Percentiles rank a stretch among this genome's conserved stretches.
phyloP scores from a whole-genome alignment of 2,888 invertebrate genomes.

The Andrena camellia region DNA sequence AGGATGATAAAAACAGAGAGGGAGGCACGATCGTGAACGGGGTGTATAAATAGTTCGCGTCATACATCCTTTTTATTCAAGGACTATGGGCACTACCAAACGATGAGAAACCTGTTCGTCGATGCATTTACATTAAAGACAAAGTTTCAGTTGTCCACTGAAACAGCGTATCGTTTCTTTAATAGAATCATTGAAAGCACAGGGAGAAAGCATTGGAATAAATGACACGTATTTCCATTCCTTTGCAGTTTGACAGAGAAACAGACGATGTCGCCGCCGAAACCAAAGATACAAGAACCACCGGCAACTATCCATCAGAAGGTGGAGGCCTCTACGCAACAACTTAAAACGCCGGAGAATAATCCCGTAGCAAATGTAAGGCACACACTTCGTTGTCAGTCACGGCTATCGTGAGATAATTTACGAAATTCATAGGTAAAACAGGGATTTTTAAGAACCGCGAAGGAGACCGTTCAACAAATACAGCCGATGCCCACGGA shows the following conservation, averaged over 20 bases:
- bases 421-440: conserved; percentile 46
- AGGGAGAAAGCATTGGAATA: background rate
- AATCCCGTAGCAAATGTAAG: conserved; percentile 39
- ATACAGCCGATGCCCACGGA: conserved; percentile 76
- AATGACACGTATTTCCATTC: background rate
- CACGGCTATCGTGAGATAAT: background rate
- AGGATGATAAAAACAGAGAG: conserved; percentile 22
- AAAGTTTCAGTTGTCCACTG: background rate
- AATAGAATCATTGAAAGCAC: background rate
- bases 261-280: conserved; percentile 26
- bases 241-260: conserved; percentile 47
- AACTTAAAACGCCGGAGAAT: conserved; percentile 13
- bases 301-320: conserved; percentile 22
- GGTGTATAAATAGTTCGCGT: conserved; percentile 25
- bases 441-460: conserved; percentile 20
- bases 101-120: conserved; percentile 11
- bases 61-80: conserved; percentile 35
- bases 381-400: background rate
- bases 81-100: background rate
- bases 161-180: background rate
- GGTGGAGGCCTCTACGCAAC: conserved; percentile 24
- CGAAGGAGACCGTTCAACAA: conserved; percentile 45
- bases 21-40: conserved; percentile 56
- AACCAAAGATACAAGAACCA: conserved; percentile 42
- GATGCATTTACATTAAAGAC: background rate